Conservation (phyloP, 2,888 invertebrate genomes). For the Drosophila mettleri region DNA sequence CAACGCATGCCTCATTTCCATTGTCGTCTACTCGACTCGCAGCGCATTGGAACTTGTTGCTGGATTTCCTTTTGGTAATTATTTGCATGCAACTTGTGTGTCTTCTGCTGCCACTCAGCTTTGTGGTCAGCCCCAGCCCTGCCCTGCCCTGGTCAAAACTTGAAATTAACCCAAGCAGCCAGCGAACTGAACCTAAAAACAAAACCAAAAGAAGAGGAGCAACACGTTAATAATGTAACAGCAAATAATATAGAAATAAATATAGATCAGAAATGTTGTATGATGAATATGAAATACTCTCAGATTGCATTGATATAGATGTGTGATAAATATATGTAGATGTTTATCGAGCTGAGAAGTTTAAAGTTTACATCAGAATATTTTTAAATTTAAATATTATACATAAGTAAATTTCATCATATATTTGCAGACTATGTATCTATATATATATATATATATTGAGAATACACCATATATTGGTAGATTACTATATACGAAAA, state of each 20-base stretch:
- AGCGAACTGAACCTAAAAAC: constrained; percentile 52
- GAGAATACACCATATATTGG: no score
- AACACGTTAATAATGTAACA: constrained; percentile 64
- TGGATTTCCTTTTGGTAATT: constrained; percentile 73
- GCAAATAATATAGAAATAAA: constrained; percentile 4
- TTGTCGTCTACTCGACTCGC: constrained; percentile 46
- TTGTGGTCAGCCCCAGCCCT: constrained; percentile 66
- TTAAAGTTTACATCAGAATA: no score
- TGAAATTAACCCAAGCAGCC: constrained; percentile 56
- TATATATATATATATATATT: no score
- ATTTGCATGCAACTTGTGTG: constrained; percentile 80
- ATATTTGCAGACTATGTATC: no score
- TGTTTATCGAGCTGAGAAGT: no score
- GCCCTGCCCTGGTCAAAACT: constrained; percentile 49
- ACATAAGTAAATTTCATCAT: no score
- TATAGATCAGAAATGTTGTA: background rate
- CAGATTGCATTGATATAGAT: no score
- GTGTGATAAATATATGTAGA: background rate
- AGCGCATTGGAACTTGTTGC: constrained; percentile 38
- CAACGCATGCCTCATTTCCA: constrained; percentile 51
- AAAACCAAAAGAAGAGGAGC: constrained; percentile 39
- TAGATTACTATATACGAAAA: no score
- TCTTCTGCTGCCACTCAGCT: constrained; percentile 28
- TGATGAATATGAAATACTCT: constrained; percentile 12
- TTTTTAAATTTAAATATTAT: no score